Conservation (phyloP, 2,888 invertebrate genomes). For the Drosophila tanythrix region DNA sequence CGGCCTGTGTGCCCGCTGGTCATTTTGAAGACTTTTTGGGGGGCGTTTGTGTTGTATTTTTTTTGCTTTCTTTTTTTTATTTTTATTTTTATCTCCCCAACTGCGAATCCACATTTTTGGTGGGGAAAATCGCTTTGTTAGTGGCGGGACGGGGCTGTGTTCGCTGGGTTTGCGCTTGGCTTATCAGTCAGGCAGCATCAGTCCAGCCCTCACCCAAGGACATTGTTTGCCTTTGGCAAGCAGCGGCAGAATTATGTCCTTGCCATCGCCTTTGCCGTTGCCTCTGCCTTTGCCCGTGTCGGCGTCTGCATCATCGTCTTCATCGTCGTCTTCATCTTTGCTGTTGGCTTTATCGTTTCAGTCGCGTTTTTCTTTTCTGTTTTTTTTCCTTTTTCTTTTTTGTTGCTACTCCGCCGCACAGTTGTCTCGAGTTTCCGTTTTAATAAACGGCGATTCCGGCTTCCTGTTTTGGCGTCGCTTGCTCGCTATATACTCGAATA, state of each 20-base stretch:
- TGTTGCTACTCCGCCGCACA: slow-evolving; percentile 57
- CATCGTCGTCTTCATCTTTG: slow-evolving; percentile 32
- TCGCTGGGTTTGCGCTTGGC: slow-evolving; percentile 24
- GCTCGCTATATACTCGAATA: slow-evolving; percentile 40
- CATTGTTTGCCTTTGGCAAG: slow-evolving; percentile 55
- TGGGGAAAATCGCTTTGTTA: slow-evolving; percentile 13
- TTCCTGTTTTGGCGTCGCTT: slow-evolving; percentile 71
- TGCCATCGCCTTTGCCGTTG: slow-evolving; percentile 27
- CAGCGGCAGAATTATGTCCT: slow-evolving; percentile 66
- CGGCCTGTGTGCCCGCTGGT: slow-evolving; percentile 63
- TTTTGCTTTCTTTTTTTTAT: not conserved
- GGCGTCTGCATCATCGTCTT: slow-evolving; percentile 3
- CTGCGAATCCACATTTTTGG: slow-evolving; percentile 23
- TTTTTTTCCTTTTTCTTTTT: not conserved
- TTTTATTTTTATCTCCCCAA: not conserved
- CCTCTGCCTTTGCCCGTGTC: not conserved
- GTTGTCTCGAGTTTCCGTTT: slow-evolving; percentile 81
- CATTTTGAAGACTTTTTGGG: slow-evolving; percentile 29
- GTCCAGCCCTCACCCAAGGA: slow-evolving; percentile 61
- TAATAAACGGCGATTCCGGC: slow-evolving; percentile 82
- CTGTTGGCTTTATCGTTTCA: slow-evolving; percentile 17
- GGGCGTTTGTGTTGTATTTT: not conserved
- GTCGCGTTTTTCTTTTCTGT: slow-evolving; percentile 18
- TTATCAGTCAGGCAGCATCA: slow-evolving; percentile 65
- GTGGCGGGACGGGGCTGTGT: not conserved